Conservation (phyloP, 2,888 invertebrate genomes). For the Perizoma flavofasciatum region DNA sequence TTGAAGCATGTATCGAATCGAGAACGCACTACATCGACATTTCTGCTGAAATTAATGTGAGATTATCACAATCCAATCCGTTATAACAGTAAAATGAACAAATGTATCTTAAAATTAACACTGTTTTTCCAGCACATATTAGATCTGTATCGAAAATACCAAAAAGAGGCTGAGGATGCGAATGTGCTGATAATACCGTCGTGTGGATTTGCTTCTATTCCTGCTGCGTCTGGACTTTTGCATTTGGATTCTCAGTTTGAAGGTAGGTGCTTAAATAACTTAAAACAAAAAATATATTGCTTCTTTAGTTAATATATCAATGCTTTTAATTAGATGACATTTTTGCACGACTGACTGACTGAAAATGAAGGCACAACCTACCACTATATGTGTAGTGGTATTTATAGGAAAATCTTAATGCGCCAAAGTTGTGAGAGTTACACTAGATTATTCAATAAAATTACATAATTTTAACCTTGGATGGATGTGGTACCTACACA, state of each 20-base stretch:
- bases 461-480: no score
- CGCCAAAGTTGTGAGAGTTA: no score
- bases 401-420: no score
- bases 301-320: no score
- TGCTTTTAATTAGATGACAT: no score
- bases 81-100: no score
- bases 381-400: no score
- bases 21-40: conserved; percentile 63
- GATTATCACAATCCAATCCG: conserved; percentile 21
- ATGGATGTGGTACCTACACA: no score
- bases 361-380: no score
- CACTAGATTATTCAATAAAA: no score
- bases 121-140: conserved; percentile 55
- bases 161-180: conserved; percentile 54
- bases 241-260: conserved; percentile 54
- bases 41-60: conserved; percentile 63
- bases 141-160: conserved; percentile 45
- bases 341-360: no score
- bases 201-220: conserved; percentile 58
- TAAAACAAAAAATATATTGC: no score
- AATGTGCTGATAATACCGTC: conserved; percentile 56
- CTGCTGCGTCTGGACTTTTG: conserved; percentile 51
- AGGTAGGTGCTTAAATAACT: conserved; percentile 42
- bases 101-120: not conserved
- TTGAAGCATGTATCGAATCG: conserved; percentile 58